Evolutionary conservation across 2,888 invertebrate genomes (phyloP).

Genomic region (Patella ulyssiponensis): DNA sequence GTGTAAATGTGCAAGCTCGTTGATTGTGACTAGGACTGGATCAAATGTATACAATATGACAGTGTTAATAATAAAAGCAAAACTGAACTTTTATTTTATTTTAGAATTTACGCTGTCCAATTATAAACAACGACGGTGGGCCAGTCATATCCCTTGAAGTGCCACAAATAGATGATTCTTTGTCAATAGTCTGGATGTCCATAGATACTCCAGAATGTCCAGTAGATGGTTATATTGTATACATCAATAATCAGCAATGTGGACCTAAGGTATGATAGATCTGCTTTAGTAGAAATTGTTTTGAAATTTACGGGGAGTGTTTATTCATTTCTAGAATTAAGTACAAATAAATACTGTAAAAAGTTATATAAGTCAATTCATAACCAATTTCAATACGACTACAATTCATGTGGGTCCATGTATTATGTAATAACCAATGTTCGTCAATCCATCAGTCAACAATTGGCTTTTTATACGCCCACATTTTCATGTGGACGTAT

Average conservation of each 20-base stretch:
- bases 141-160: constrained; percentile 70
- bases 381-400: too few species aligned
- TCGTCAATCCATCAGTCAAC: too few species aligned
- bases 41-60: not conserved
- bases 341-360: too few species aligned
- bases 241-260: constrained; percentile 70
- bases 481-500: too few species aligned
- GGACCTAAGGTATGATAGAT: constrained; percentile 62
- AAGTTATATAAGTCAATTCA: too few species aligned
- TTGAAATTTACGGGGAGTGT: too few species aligned
- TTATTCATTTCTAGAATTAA: too few species aligned
- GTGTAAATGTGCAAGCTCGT: not conserved
- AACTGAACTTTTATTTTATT: not conserved
- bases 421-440: too few species aligned
- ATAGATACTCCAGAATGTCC: constrained; percentile 58
- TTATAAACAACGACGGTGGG: constrained; percentile 63
- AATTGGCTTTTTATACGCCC: too few species aligned
- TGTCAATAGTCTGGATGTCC: constrained; percentile 71
- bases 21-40: not conserved
- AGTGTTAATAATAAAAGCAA: not conserved
- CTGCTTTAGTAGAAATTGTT: too few species aligned
- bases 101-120: constrained; percentile 64
- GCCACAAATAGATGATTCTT: constrained; percentile 57
- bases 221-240: constrained; percentile 69
- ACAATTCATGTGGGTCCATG: too few species aligned